Conservation (phyloP, 2,113 vertebrate species). For the Hippoglossus stenolepis region DNA sequence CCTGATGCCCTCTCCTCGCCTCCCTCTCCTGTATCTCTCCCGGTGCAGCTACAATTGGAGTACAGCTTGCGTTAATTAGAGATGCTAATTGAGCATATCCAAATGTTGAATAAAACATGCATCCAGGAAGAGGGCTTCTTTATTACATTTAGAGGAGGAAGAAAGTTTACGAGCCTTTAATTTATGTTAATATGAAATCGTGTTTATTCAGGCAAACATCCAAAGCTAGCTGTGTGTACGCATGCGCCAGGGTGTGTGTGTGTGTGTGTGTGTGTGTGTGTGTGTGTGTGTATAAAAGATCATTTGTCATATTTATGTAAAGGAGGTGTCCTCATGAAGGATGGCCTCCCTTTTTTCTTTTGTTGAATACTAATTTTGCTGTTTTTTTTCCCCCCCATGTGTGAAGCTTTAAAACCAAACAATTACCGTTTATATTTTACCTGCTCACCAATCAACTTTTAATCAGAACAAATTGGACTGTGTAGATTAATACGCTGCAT, state of each 20-base stretch:
- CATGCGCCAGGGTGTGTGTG: conserved; percentile 8
- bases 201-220: conserved; percentile 42
- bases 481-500: background rate
- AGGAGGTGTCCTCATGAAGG: conserved; percentile 3
- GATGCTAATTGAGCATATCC: conserved; percentile 76
- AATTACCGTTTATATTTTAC: background rate
- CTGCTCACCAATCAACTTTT: conserved; percentile 8
- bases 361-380: background rate
- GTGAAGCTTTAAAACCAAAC: background rate
- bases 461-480: conserved; percentile 14
- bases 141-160: conserved; percentile 66
- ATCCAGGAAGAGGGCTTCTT: conserved; percentile 55
- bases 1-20: conserved; percentile 8
- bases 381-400: background rate
- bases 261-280: background rate
- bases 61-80: conserved; percentile 64
- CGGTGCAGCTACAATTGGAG: conserved; percentile 36
- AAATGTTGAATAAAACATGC: conserved; percentile 78
- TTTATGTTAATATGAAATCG: conserved; percentile 68
- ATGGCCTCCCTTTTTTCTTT: conserved; percentile 5
- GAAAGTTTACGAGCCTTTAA: conserved; percentile 74
- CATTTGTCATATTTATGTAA: conserved; percentile 5
- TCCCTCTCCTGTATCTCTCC: background rate
- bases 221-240: conserved; percentile 16
- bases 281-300: conserved; percentile 14